These are phyloP conservation scores for Phrynosoma blainvillii DNA, from an alignment of 2,113 vertebrate species.

Conservation along the genomic window DNA sequence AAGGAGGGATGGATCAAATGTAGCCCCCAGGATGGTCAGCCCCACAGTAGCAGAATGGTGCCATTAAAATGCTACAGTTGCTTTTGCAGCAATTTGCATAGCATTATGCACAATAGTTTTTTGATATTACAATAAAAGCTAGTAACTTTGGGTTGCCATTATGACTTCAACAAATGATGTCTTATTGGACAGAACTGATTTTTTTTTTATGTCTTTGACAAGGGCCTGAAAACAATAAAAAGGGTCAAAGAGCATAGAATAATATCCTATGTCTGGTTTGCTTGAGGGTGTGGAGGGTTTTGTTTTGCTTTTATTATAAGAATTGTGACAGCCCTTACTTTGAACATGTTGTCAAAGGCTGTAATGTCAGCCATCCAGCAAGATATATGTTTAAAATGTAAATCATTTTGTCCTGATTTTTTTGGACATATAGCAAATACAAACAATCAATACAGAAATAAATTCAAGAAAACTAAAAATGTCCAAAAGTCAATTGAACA, in stretches of 20 bases:
- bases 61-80: constrained; percentile 19
- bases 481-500: no score
- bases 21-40: no score
- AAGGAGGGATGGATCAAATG: no score
- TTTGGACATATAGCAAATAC: neutral
- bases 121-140: constrained; percentile 64
- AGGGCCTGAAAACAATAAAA: neutral
- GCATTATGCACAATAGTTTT: constrained; percentile 61
- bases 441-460: neutral
- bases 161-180: constrained; percentile 61
- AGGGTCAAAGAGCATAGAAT: neutral
- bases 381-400: neutral
- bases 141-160: constrained; percentile 69
- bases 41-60: no score
- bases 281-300: neutral
- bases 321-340: constrained; percentile 5
- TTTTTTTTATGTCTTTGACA: neutral
- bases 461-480: neutral
- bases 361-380: constrained; percentile 32
- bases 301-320: neutral
- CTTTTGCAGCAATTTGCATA: constrained; percentile 60
- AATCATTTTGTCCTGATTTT: neutral
- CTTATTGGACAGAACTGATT: constrained; percentile 30
- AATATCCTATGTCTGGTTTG: constrained; percentile 18
- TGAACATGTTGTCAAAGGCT: neutral